A percentile compares a stretch with the other conserved stretches of the same genome.
Evolutionary conservation across 1,140 invertebrate genomes (phyloP).

Genomic region (Telenomus remus): DNA sequence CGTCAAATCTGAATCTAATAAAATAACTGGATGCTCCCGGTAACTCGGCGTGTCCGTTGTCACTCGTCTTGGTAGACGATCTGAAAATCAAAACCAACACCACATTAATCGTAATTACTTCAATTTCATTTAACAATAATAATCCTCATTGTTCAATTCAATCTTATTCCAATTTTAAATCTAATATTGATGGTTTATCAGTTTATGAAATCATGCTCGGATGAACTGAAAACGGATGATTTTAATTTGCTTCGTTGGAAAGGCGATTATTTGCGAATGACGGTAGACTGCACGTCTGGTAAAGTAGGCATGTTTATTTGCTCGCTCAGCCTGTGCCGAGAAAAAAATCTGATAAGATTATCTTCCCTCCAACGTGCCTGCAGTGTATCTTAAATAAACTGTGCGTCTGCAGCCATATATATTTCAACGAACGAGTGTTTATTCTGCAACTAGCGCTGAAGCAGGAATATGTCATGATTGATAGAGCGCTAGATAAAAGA

Average conservation of each 20-base stretch:
- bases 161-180: too few relatives aligned
- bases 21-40: constrained; percentile 66
- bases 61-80: constrained; percentile 67
- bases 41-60: constrained; percentile 50
- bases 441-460: constrained; percentile 19
- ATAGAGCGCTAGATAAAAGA: constrained; percentile 20
- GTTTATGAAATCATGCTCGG: too few relatives aligned
- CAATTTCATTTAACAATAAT: neutral
- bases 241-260: constrained; percentile 32
- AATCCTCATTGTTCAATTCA: too few relatives aligned
- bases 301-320: constrained; percentile 49
- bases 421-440: constrained; percentile 39
- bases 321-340: constrained; percentile 6
- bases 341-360: constrained; percentile 49
- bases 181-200: too few relatives aligned
- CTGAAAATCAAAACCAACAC: constrained; percentile 47
- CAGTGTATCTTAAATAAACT: constrained; percentile 50
- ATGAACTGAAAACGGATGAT: constrained; percentile 1
- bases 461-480: constrained; percentile 33
- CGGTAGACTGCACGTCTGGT: constrained; percentile 57
- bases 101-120: neutral
- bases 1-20: constrained; percentile 70
- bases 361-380: constrained; percentile 38
- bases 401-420: constrained; percentile 27
- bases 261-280: constrained; percentile 45